Percentiles rank a stretch among this genome's conserved stretches.
Evolutionary conservation across 2,113 vertebrate genomes (phyloP).

Genomic region (Gobiocypris rarus): DNA sequence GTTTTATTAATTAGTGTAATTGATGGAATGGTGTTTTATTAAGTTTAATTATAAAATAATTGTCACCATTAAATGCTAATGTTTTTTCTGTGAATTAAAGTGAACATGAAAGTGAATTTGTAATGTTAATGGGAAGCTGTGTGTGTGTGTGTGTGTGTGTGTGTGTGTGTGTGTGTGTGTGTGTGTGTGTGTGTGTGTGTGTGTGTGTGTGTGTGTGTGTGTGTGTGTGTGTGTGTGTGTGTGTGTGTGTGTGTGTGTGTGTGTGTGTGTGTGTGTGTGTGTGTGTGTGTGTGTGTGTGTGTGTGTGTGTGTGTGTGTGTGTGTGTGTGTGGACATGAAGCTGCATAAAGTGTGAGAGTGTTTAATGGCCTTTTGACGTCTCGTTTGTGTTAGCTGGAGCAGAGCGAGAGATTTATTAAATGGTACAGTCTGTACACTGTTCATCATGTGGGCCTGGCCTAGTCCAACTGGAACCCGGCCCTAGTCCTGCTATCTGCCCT

Average conservation of each 20-base stretch:
- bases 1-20: conserved; percentile 6
- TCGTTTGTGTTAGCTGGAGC: conserved; percentile 45
- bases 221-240: no score
- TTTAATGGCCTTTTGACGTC: conserved; percentile 42
- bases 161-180: no score
- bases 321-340: neutral
- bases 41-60: neutral
- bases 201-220: no score
- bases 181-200: no score
- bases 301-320: no score
- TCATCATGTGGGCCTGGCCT: conserved; percentile 30
- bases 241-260: no score
- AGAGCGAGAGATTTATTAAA: conserved; percentile 46
- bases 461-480: conserved; percentile 40
- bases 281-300: no score
- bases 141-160: neutral
- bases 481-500: conserved; percentile 11
- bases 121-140: neutral
- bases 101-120: neutral
- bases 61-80: neutral
- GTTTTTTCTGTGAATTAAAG: neutral
- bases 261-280: no score
- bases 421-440: conserved; percentile 39
- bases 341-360: conserved; percentile 19
- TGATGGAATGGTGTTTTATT: neutral